A percentile compares a stretch with the other conserved stretches of the same genome.
Evolutionary conservation across 2,113 vertebrate genomes (phyloP).

Genomic region (Myocastor coypus): DNA sequence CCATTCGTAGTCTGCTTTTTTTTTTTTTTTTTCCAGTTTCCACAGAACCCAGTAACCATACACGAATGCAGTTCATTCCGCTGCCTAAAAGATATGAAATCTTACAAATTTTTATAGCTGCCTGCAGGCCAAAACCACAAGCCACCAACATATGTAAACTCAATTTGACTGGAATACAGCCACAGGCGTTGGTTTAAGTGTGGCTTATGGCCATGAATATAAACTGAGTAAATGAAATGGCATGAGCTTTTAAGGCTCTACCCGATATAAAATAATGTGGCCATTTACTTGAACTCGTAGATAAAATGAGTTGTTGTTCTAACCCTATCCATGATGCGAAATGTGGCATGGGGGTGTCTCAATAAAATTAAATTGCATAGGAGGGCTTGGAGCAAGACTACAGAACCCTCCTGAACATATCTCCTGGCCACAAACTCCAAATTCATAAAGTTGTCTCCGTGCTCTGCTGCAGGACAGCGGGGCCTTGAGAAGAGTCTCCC

Average conservation of each 20-base stretch:
- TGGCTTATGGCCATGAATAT: not conserved
- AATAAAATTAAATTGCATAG: not conserved
- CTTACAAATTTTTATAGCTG: not conserved
- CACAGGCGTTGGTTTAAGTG: not conserved
- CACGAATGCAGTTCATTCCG: not conserved
- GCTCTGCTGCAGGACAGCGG: not conserved
- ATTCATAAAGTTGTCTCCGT: not conserved
- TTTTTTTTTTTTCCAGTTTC: not conserved
- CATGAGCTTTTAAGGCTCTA: not conserved
- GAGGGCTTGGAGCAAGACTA: not conserved
- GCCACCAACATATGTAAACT: not conserved
- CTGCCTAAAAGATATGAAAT: not conserved
- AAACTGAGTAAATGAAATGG: not conserved
- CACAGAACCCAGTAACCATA: not conserved
- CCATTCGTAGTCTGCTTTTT: not conserved
- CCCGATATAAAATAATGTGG: not conserved
- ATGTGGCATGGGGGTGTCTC: not conserved
- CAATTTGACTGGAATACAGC: not conserved
- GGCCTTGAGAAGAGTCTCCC: not conserved
- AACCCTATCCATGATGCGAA: not conserved
- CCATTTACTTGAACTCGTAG: not conserved
- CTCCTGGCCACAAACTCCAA: not conserved
- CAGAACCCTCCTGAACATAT: not conserved
- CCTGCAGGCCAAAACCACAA: not conserved
- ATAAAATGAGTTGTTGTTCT: conserved; percentile 3